A percentile compares a stretch with the other conserved stretches of the same genome.
Conservation (phyloP, 2,888 invertebrate species). For the Calameuta filiformis region DNA sequence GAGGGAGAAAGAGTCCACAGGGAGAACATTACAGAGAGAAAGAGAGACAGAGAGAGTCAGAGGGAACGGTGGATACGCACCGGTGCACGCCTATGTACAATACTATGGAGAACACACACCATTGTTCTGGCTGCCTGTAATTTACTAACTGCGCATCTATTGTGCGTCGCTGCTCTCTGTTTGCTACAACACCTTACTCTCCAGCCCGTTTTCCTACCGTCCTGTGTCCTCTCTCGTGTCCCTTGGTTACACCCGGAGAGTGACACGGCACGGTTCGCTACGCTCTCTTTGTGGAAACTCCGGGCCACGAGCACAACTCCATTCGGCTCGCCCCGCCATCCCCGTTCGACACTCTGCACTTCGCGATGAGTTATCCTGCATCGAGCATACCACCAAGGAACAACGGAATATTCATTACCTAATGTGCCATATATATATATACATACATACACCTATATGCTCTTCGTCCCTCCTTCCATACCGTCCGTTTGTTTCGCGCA, state of each 20-base stretch:
- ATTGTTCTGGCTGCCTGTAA: slow-evolving; percentile 51
- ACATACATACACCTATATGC: not conserved
- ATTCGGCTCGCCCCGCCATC: not conserved
- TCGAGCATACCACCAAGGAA: slow-evolving; percentile 7
- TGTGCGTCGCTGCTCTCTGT: slow-evolving; percentile 42
- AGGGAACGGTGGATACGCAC: slow-evolving; percentile 45
- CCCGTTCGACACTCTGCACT: not conserved
- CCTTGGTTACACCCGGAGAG: slow-evolving; percentile 6
- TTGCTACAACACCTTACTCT: slow-evolving; percentile 39
- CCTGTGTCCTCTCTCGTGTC: slow-evolving; percentile 15
- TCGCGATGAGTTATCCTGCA: slow-evolving; percentile 2
- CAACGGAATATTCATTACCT: slow-evolving; percentile 33
- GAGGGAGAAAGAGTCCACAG: too few species aligned
- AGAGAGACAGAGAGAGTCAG: not conserved
- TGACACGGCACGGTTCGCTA: slow-evolving; percentile 11
- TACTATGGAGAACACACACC: slow-evolving; percentile 24
- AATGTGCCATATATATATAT: slow-evolving; percentile 20
- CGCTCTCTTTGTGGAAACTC: not conserved
- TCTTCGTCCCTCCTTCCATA: not conserved
- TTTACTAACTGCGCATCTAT: slow-evolving; percentile 56
- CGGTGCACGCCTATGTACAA: slow-evolving; percentile 33
- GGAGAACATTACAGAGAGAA: too few species aligned
- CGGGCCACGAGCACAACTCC: not conserved
- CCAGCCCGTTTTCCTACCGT: slow-evolving; percentile 19
- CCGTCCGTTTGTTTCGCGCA: not conserved